Evolutionary conservation across 2,113 vertebrate genomes (phyloP).

Genomic region (Sceloporus tristichus): DNA sequence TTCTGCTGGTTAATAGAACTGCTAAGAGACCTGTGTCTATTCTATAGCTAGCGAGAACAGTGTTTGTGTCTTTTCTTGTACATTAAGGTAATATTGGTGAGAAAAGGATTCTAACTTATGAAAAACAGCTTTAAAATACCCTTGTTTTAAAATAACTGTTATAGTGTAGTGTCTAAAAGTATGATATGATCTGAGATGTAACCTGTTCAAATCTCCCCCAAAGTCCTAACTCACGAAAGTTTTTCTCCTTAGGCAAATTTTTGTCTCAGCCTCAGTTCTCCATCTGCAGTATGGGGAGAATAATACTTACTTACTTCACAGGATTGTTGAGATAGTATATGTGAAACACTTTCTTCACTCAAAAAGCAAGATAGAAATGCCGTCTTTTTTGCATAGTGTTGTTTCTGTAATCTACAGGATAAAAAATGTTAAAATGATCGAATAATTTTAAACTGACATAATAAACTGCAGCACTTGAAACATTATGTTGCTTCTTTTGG

Average conservation of each 20-base stretch:
- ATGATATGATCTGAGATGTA: too few species aligned
- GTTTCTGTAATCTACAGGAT: background rate
- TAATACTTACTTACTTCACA: background rate
- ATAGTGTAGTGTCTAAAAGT: background rate
- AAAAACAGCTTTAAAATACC: background rate
- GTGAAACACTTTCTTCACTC: background rate
- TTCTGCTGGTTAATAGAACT: background rate
- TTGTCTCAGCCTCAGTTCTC: background rate
- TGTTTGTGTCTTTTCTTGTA: background rate
- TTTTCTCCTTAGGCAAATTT: background rate
- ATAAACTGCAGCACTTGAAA: background rate
- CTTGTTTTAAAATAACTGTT: background rate
- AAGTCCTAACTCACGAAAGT: background rate
- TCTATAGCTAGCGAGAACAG: background rate
- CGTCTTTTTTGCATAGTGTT: background rate
- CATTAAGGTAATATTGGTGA: background rate
- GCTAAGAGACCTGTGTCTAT: too few species aligned
- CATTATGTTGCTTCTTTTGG: background rate
- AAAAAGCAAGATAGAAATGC: background rate
- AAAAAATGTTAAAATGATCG: background rate
- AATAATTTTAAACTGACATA: background rate
- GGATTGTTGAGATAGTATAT: background rate
- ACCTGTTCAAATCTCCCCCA: background rate
- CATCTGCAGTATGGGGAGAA: background rate
- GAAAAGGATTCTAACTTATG: too few species aligned